Conservation (phyloP, 2,797 vertebrate species). For the Pseudocheirus occidentalis region DNA sequence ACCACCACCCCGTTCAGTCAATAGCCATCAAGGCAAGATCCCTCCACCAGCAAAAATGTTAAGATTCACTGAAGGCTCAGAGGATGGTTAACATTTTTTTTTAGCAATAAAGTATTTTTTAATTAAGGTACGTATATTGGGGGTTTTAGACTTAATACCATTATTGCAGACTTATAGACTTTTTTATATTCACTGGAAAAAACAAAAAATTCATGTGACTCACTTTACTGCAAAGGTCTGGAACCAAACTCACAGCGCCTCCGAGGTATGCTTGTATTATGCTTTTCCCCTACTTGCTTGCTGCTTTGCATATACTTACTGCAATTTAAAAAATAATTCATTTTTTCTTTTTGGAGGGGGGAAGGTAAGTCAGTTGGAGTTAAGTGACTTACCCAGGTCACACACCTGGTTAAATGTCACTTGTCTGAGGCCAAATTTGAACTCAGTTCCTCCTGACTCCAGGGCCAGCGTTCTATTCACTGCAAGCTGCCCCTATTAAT, state of each 20-base stretch:
- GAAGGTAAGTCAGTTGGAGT: too few relatives aligned
- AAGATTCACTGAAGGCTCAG: neutral
- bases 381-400: too few relatives aligned
- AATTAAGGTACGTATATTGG: neutral
- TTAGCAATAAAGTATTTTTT: neutral
- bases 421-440: too few relatives aligned
- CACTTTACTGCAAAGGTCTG: neutral
- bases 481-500: too few relatives aligned
- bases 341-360: too few relatives aligned
- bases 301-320: neutral
- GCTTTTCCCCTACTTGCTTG: neutral
- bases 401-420: too few relatives aligned
- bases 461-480: too few relatives aligned
- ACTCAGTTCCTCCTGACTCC: too few relatives aligned
- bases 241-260: neutral
- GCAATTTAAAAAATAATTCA: neutral
- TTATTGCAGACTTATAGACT: neutral
- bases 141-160: neutral
- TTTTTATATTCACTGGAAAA: neutral
- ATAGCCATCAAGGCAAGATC: neutral
- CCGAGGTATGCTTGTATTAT: neutral
- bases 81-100: neutral
- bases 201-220: neutral
- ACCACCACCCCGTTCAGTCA: neutral
- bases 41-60: neutral